Conservation (phyloP, 1,140 invertebrate species). For the Zelostemma sp. region DNA sequence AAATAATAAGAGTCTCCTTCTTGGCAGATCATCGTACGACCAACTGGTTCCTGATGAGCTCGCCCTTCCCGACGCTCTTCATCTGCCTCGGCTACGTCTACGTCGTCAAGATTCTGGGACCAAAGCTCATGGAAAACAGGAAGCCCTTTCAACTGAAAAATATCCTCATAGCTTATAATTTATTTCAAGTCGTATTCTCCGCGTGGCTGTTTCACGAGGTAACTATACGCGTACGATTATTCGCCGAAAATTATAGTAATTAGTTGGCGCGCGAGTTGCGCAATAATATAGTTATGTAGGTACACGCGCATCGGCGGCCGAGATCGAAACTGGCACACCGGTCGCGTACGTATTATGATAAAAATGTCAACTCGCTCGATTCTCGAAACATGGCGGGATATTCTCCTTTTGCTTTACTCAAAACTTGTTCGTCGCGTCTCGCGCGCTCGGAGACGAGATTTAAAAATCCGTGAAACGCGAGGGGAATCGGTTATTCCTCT, state of each 20-base stretch:
- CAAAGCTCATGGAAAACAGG: constrained; percentile 87
- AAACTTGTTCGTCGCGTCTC: too few relatives aligned
- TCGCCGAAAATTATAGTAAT: constrained; percentile 11
- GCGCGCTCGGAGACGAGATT: too few relatives aligned
- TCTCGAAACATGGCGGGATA: not conserved
- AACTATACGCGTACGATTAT: too few relatives aligned
- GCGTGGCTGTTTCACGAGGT: constrained; percentile 87
- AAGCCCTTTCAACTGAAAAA: constrained; percentile 86
- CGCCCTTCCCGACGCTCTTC: constrained; percentile 83
- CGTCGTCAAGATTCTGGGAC: constrained; percentile 83
- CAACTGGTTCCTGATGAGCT: constrained; percentile 87
- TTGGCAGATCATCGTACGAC: too few relatives aligned
- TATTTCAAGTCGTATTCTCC: constrained; percentile 87
- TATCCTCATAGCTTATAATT: constrained; percentile 86
- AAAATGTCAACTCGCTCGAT: not conserved
- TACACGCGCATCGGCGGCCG: too few relatives aligned
- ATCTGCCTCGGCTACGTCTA: constrained; percentile 84
- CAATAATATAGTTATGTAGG: too few relatives aligned
- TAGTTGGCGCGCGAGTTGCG: constrained; percentile 4
- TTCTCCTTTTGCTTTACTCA: too few relatives aligned
- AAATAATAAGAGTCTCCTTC: too few relatives aligned
- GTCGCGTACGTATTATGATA: too few relatives aligned
- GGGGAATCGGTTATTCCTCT: too few relatives aligned
- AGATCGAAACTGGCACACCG: too few relatives aligned
- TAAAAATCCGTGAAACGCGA: too few relatives aligned